These are phyloP conservation scores for Hippocampus guttulatus DNA, from an alignment of 2,113 vertebrate species.

Conservation along the genomic window DNA sequence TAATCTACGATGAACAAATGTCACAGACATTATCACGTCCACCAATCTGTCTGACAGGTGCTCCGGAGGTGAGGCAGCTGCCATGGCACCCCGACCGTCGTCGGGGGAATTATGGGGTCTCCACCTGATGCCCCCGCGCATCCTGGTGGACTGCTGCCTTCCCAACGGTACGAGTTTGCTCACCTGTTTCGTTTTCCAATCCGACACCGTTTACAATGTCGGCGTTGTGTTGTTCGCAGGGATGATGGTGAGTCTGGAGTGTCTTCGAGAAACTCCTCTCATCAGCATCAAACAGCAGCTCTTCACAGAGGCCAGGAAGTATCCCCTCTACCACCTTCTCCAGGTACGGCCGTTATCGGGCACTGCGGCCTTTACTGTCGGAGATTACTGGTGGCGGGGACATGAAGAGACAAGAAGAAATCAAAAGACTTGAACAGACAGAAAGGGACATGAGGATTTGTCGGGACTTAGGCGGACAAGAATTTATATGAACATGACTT, in stretches of 20 bases:
- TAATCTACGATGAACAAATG: not conserved
- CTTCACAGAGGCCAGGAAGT: slow-evolving; percentile 74
- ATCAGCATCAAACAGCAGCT: slow-evolving; percentile 76
- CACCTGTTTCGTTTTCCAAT: not conserved
- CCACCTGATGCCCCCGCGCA: slow-evolving; percentile 78
- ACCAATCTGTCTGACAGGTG: slow-evolving; percentile 31
- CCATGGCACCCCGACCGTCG: slow-evolving; percentile 74
- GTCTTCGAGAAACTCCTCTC: slow-evolving; percentile 74
- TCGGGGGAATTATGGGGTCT: slow-evolving; percentile 80
- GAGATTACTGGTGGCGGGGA: not conserved
- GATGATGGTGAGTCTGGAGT: slow-evolving; percentile 78
- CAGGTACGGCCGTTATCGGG: slow-evolving; percentile 51
- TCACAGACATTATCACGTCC: not conserved
- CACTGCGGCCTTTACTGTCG: not conserved
- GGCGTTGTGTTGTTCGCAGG: slow-evolving; percentile 27
- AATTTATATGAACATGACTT: too few species aligned
- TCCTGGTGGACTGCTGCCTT: slow-evolving; percentile 78
- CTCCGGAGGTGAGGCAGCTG: slow-evolving; percentile 21
- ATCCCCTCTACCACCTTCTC: slow-evolving; percentile 73
- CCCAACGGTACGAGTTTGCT: slow-evolving; percentile 64
- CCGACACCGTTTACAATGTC: not conserved
- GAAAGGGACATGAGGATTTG: not conserved
- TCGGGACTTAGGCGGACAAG: too few species aligned
- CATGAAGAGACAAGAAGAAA: not conserved
- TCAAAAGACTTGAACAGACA: not conserved